A percentile compares a stretch with the other conserved stretches of the same genome.
These are phyloP conservation scores for Malacoctenus gilli DNA, from an alignment of 2,797 vertebrate genomes.

Conservation along the genomic window DNA sequence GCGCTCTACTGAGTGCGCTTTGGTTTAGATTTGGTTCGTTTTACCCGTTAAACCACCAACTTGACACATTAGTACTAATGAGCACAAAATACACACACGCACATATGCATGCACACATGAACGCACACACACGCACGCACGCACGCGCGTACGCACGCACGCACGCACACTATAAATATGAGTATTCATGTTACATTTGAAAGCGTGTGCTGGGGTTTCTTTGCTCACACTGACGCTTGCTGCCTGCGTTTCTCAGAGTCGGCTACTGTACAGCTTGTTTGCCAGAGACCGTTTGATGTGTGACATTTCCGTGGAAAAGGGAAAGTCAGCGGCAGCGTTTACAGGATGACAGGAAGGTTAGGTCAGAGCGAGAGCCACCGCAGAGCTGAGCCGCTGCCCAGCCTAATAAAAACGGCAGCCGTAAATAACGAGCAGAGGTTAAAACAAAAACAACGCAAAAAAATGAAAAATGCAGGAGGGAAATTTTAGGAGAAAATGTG, in stretches of 20 bases:
- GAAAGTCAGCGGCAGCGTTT: constrained; percentile 32
- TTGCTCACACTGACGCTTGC: neutral
- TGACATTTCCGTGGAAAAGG: constrained; percentile 27
- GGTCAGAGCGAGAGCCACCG: constrained; percentile 23
- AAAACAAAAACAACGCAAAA: constrained; percentile 30
- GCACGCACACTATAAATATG: no score
- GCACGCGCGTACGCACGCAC: no score
- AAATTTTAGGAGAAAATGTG: neutral
- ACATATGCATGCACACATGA: no score
- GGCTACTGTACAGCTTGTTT: constrained; percentile 26
- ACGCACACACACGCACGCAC: no score
- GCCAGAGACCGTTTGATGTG: constrained; percentile 37
- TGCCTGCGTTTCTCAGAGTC: neutral
- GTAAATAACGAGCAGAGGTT: constrained; percentile 40
- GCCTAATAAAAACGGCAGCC: constrained; percentile 37
- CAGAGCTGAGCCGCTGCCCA: constrained; percentile 25
- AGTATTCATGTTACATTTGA: neutral
- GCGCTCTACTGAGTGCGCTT: no score
- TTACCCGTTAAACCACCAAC: no score
- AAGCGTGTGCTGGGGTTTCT: neutral
- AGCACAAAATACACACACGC: no score
- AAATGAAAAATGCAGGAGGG: neutral
- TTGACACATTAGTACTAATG: no score
- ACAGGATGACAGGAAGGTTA: constrained; percentile 13
- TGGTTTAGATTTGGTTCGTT: no score